Evolutionary conservation across 2,113 vertebrate species (phyloP).

Genomic region (Rhegmatorhina hoffmannsi): DNA sequence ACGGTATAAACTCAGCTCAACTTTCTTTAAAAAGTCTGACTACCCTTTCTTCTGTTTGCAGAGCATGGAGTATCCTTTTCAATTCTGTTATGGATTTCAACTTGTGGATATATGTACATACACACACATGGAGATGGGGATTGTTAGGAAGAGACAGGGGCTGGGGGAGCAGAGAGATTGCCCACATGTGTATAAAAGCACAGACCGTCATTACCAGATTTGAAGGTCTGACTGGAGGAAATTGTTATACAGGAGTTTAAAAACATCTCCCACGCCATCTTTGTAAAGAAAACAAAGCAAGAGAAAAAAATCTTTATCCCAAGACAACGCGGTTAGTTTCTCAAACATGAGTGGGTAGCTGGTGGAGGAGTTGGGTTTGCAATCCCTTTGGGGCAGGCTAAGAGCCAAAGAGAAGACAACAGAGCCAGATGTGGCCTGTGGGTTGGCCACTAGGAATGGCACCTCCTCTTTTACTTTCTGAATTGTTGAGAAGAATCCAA

Average conservation of each 20-base stretch:
- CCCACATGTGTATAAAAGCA: not conserved
- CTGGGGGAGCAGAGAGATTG: not conserved
- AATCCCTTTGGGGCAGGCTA: not conserved
- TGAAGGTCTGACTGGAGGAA: conserved; percentile 38
- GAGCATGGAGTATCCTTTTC: not conserved
- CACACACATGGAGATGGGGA: not conserved
- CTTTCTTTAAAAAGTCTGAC: not conserved
- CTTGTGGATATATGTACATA: not conserved
- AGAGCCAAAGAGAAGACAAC: conserved; percentile 30
- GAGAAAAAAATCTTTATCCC: not conserved
- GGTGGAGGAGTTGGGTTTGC: not conserved
- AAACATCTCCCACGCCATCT: not conserved
- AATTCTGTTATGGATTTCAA: not conserved
- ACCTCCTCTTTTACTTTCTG: not conserved
- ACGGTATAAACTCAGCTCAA: not conserved
- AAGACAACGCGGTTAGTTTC: not conserved
- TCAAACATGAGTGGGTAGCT: not conserved
- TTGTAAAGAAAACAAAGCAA: not conserved
- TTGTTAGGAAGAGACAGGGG: not conserved
- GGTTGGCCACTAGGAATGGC: not conserved
- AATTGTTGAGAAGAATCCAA: not conserved
- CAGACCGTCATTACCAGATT: not conserved
- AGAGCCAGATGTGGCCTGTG: conserved; percentile 8
- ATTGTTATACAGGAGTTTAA: not conserved
- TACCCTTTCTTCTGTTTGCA: not conserved